phyloP scores from a whole-genome alignment of 2,888 invertebrate genomes.

The Rambutsinella grinnellia region DNA sequence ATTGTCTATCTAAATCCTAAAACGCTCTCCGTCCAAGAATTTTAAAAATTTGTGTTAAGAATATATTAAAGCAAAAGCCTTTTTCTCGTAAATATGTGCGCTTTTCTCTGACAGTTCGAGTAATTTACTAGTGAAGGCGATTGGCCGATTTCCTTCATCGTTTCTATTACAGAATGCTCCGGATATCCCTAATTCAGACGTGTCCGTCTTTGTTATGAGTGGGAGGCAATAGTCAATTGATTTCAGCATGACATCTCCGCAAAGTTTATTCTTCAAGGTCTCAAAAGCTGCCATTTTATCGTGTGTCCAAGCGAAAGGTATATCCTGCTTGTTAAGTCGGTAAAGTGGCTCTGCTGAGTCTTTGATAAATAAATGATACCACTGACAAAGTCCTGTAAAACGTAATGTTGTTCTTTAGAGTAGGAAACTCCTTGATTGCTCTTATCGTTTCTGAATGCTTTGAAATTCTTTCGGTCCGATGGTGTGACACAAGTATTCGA shows the following conservation, averaged over 20 bases:
- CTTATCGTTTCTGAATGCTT: conserved; percentile 57
- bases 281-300: conserved; percentile 42
- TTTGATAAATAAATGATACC: conserved; percentile 63
- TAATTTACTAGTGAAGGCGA: conserved; percentile 37
- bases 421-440: conserved; percentile 59
- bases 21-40: conserved; percentile 39
- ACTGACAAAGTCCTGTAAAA: conserved; percentile 66
- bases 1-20: conserved; percentile 50
- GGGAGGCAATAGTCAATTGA: conserved; percentile 40
- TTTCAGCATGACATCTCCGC: conserved; percentile 18
- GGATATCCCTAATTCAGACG: conserved; percentile 41
- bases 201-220: conserved; percentile 43
- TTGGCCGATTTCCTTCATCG: conserved; percentile 26
- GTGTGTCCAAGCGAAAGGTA: conserved; percentile 28
- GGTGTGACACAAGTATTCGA: conserved; percentile 56
- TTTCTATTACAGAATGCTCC: conserved; percentile 31
- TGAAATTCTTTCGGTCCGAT: conserved; percentile 50
- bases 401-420: conserved; percentile 49
- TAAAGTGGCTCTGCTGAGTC: conserved; percentile 63
- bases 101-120: conserved; percentile 30
- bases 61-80: conserved; percentile 47
- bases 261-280: conserved; percentile 22
- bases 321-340: conserved; percentile 26
- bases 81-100: conserved; percentile 39
- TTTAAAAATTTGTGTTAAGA: conserved; percentile 36